Conservation (phyloP, 2,888 invertebrate genomes). For the Leucoptera coffeella region DNA sequence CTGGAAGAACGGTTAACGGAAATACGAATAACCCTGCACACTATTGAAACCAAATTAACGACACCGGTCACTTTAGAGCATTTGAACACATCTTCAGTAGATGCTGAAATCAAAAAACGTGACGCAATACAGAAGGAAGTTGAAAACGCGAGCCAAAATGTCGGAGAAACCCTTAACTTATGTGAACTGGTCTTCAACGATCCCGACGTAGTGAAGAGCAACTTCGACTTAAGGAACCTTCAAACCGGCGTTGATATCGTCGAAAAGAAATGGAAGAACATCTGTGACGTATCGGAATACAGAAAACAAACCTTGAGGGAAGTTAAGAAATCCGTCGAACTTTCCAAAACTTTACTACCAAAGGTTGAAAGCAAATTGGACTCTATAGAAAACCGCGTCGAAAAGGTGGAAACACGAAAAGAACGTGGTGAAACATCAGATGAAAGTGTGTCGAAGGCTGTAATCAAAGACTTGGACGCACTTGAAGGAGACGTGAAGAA, state of each 20-base stretch:
- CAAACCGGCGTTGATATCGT: constrained; percentile 62
- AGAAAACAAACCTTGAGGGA: constrained; percentile 39
- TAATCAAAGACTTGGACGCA: constrained; percentile 53
- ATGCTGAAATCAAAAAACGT: constrained; percentile 63
- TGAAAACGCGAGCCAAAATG: constrained; percentile 69
- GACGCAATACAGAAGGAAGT: constrained; percentile 69
- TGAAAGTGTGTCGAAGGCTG: constrained; percentile 53
- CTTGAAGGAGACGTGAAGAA: constrained; percentile 57
- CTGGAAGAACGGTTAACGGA: constrained; percentile 67
- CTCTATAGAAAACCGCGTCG: constrained; percentile 53
- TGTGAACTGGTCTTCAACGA: constrained; percentile 73
- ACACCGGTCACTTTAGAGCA: constrained; percentile 63
- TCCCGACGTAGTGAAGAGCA: constrained; percentile 63
- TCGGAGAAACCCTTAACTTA: constrained; percentile 72
- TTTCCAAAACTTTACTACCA: constrained; percentile 56
- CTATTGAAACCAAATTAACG: constrained; percentile 64
- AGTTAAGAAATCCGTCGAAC: constrained; percentile 57
- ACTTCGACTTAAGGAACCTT: constrained; percentile 64
- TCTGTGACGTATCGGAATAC: constrained; percentile 67
- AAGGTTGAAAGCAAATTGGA: constrained; percentile 58
- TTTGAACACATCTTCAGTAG: constrained; percentile 58
- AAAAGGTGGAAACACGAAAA: constrained; percentile 38
- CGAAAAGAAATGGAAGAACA: constrained; percentile 73
- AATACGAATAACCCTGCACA: constrained; percentile 65
- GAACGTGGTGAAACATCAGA: constrained; percentile 34